Evolutionary conservation across 2,888 invertebrate species (phyloP), one percentile per base, ranked within the genome.

Genomic region (Eristalinus aeneus): DNA sequence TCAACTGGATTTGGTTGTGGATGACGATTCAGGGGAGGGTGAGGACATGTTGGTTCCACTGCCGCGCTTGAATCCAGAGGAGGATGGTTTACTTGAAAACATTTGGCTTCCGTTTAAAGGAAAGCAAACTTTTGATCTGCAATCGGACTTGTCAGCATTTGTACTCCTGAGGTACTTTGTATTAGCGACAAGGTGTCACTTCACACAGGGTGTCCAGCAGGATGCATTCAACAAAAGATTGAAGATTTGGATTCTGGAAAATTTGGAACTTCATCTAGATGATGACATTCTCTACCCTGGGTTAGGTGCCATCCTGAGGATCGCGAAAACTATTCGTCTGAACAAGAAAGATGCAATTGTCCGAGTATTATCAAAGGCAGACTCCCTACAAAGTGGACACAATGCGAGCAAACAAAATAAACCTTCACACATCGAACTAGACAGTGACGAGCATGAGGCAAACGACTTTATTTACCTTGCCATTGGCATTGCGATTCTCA

Each of bases 281-380:
- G 92, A 92, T 84, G 91, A 91, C 1, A 65, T 89, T 12, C 90
- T 92, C 54, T 93, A 93, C 89, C 92, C 93, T 0, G 92, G 92
- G 0, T 86, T 93, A 1, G 93, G 92, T 0, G 92, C 90, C 0
- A 84, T 92, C 0, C 72, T 92, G 12, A 90, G 91, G 85, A 89
- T 93, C 39, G 87, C 90, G 1, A 91, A 91, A 80, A 88, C 90
- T 11, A 58, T 91, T 16, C 89, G 64, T 34, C 73, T 31, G 23
- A 84, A 74, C 31, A 67, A 20, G 12, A 68, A 46, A 11, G 53
- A n/a, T 10, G 10, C 23, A 3, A 11, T 77, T 5, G 6, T 77
- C 6, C 16, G 58, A 1, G 64, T 75, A 84, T 8, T 76, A 73
- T 54, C 76, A 80, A 4, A 74, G n/a, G n/a, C n/a, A n/a, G n/a